phyloP scores from a whole-genome alignment of 2,113 vertebrate genomes.

The Sturnira hondurensis region DNA sequence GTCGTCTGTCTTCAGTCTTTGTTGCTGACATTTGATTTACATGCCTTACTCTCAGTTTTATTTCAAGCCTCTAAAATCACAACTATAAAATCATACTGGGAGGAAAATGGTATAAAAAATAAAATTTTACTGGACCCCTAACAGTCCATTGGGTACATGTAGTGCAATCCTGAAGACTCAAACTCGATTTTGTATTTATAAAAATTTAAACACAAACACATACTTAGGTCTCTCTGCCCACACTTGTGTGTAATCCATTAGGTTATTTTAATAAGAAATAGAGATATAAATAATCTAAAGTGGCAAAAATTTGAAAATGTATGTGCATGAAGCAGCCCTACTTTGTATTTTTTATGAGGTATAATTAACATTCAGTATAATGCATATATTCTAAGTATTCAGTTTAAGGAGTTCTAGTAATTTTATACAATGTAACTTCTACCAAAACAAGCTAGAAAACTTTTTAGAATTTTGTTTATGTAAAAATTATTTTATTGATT shows the following conservation, averaged over 20 bases:
- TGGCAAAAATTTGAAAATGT: slow-evolving; percentile 19
- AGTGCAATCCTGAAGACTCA: slow-evolving; percentile 27
- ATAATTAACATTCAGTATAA: background rate
- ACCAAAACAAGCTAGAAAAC: background rate
- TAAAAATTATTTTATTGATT: no score
- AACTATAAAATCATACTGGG: background rate
- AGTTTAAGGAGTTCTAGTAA: background rate
- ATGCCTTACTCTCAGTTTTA: background rate
- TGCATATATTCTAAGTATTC: background rate
- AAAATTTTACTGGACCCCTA: background rate
- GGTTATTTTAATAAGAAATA: background rate
- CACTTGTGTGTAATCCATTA: background rate
- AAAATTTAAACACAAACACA: background rate
- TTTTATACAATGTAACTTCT: background rate
- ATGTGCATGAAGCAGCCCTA: background rate
- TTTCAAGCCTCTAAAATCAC: background rate
- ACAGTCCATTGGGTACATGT: background rate
- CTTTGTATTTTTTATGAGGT: slow-evolving; percentile 5
- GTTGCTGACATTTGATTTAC: background rate
- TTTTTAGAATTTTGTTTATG: no score
- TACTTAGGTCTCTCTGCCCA: background rate
- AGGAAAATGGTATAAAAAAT: slow-evolving; percentile 1
- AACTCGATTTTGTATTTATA: slow-evolving; percentile 22
- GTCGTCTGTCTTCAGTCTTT: background rate
- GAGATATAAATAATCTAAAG: background rate